These are phyloP conservation scores for Eudiplozoon nipponicum DNA, from an alignment of 2,888 invertebrate genomes.

Conservation along the genomic window DNA sequence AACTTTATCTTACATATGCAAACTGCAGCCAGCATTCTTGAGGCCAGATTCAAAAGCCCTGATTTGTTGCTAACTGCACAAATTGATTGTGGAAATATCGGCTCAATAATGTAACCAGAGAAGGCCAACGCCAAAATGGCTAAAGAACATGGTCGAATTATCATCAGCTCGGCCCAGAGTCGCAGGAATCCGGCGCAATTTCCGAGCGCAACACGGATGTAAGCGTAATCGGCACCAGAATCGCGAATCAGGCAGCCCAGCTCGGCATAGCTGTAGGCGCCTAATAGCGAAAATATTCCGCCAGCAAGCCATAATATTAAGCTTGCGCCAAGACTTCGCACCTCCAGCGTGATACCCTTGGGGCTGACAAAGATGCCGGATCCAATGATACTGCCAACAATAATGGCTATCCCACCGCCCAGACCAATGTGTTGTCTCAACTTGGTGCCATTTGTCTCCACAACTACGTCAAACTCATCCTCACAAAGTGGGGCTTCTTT, in stretches of 20 bases:
- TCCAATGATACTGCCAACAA: constrained; percentile 79
- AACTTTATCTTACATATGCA: too few species aligned
- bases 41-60: too few species aligned
- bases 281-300: constrained; percentile 73
- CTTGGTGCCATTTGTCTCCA: too few species aligned
- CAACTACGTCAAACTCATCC: too few species aligned
- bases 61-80: too few species aligned
- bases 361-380: constrained; percentile 84
- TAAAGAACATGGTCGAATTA: constrained; percentile 61
- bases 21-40: too few species aligned
- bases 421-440: too few species aligned
- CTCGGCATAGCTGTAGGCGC: constrained; percentile 89
- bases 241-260: constrained; percentile 48
- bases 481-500: too few species aligned
- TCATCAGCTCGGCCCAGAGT: constrained; percentile 92
- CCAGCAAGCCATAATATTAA: constrained; percentile 56
- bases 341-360: constrained; percentile 52
- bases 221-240: constrained; percentile 65
- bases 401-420: constrained; percentile 64
- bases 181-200: constrained; percentile 76
- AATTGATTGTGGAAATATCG: constrained; percentile 79
- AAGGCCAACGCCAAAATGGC: constrained; percentile 75
- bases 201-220: constrained; percentile 91
- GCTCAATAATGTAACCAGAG: constrained; percentile 69
- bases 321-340: constrained; percentile 67